These are phyloP conservation scores for Octonoba sinensis DNA, from an alignment of 2,888 invertebrate species.

Conservation along the genomic window DNA sequence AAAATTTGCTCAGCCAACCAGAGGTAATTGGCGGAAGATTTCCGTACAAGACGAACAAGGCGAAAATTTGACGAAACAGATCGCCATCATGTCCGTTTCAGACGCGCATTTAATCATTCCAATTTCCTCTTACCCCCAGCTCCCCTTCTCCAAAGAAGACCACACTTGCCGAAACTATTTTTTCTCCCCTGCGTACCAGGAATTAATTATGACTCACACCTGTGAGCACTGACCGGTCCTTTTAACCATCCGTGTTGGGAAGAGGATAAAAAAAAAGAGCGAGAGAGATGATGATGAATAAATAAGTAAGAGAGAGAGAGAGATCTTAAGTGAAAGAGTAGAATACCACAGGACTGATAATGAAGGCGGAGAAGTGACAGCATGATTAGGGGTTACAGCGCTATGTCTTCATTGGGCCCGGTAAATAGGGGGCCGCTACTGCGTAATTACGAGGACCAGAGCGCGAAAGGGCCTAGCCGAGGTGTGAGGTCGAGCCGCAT, in stretches of 20 bases:
- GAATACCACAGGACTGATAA: conserved; percentile 15
- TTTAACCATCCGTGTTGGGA: not conserved
- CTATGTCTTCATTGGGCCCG: conserved; percentile 59
- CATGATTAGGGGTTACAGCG: conserved; percentile 52
- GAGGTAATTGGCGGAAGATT: not conserved
- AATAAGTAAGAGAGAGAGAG: no score
- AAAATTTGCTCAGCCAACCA: not conserved
- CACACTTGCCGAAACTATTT: conserved; percentile 7
- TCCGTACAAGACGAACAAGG: conserved; percentile 33
- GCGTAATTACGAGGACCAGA: conserved; percentile 53
- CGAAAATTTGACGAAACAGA: conserved; percentile 50
- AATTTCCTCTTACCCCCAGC: no score
- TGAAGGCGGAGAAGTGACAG: conserved; percentile 57
- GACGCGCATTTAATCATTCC: not conserved
- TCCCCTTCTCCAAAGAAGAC: not conserved
- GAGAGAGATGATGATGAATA: no score
- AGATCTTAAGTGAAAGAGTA: conserved; percentile 39
- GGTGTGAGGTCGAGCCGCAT: conserved; percentile 63
- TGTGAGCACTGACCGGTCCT: conserved; percentile 15
- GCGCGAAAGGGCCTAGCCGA: conserved; percentile 48
- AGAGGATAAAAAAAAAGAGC: not conserved
- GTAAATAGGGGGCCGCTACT: conserved; percentile 55
- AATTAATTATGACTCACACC: conserved; percentile 54
- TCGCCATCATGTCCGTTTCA: not conserved
- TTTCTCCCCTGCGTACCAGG: conserved; percentile 16